These are phyloP conservation scores for Drosophila carrolli DNA, from an alignment of 1,140 invertebrate genomes.

Conservation along the genomic window DNA sequence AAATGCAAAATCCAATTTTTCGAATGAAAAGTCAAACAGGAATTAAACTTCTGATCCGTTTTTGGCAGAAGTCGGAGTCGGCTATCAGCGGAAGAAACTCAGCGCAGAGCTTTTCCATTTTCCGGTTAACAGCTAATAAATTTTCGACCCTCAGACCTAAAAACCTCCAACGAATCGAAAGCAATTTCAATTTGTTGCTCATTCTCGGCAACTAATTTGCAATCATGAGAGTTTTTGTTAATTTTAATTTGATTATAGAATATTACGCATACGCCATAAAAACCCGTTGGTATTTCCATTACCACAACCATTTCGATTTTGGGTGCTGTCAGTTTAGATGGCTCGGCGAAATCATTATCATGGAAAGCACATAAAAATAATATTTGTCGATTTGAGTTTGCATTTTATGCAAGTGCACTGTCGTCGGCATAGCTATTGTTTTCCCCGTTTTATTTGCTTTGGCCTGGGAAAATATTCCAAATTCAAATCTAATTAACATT, in stretches of 20 bases:
- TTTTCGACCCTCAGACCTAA: conserved; percentile 1
- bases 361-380: conserved; percentile 73
- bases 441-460: conserved; percentile 50
- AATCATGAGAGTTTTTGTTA: conserved; percentile 78
- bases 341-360: conserved; percentile 60
- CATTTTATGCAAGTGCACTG: conserved; percentile 54
- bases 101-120: conserved; percentile 6
- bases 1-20: conserved; percentile 83
- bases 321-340: conserved; percentile 28
- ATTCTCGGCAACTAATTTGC: conserved; percentile 75
- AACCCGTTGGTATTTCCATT: background rate
- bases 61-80: conserved; percentile 54
- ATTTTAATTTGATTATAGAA: conserved; percentile 77
- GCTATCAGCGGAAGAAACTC: conserved; percentile 34
- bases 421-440: conserved; percentile 24
- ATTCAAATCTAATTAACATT: conserved; percentile 81
- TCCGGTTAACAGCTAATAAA: conserved; percentile 28
- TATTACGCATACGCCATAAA: conserved; percentile 44
- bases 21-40: conserved; percentile 83
- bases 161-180: conserved; percentile 29
- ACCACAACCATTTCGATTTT: conserved; percentile 12
- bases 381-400: conserved; percentile 73
- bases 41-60: conserved; percentile 83
- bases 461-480: conserved; percentile 51
- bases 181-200: conserved; percentile 66